A percentile compares a stretch with the other conserved stretches of the same genome.
Conservation (phyloP, 2,113 vertebrate genomes). For the Hydropotes inermis region DNA sequence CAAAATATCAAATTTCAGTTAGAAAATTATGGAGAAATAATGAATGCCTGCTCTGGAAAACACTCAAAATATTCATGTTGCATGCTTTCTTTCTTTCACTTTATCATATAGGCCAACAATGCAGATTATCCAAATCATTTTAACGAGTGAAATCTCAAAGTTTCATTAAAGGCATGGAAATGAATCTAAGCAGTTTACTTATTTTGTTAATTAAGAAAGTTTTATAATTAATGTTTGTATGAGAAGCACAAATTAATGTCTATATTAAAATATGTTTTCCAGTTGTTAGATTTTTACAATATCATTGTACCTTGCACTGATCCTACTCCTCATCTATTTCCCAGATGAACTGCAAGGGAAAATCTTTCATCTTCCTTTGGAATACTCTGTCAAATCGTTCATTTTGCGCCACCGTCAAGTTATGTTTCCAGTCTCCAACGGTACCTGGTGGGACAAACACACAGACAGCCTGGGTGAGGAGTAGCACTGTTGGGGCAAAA, state of each 20-base stretch:
- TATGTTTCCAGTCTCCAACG: constrained; percentile 75
- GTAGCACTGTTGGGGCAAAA: background rate
- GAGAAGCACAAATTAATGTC: background rate
- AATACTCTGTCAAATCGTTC: constrained; percentile 70
- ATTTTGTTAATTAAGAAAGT: background rate
- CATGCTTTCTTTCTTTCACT: background rate
- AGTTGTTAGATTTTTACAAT: background rate
- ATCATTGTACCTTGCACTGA: background rate
- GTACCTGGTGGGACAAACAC: constrained; percentile 47
- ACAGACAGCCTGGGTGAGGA: background rate
- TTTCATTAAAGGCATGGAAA: background rate
- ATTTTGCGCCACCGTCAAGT: constrained; percentile 72
- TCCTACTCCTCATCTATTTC: constrained; percentile 53
- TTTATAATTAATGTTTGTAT: background rate
- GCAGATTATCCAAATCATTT: background rate
- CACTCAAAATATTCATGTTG: background rate
- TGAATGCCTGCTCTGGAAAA: background rate
- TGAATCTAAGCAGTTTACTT: background rate
- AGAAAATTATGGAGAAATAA: background rate
- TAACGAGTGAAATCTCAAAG: background rate
- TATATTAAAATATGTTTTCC: background rate
- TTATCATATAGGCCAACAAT: background rate
- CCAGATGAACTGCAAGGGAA: constrained; percentile 52
- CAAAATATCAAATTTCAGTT: background rate
- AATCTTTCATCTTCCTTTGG: constrained; percentile 52